Percentiles rank a stretch among this genome's conserved stretches.
Conservation (phyloP, 2,888 invertebrate genomes). For the Chymomyza amoena region DNA sequence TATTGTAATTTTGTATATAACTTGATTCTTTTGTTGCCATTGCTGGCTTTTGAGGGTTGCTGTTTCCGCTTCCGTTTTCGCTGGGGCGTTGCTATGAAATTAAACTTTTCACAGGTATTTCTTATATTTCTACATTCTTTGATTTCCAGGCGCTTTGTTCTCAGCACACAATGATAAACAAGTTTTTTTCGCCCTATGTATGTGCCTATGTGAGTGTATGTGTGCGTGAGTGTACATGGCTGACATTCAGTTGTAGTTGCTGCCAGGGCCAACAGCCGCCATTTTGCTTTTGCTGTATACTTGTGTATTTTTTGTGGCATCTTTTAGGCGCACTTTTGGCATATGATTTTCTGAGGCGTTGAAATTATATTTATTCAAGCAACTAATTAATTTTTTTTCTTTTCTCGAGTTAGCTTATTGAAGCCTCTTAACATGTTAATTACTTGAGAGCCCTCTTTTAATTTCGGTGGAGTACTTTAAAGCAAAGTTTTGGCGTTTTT, state of each 20-base stretch:
- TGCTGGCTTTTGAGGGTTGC: constrained; percentile 32
- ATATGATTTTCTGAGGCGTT: background rate
- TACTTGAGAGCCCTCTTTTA: background rate
- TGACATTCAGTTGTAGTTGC: constrained; percentile 13
- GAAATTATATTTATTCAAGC: background rate
- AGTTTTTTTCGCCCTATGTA: constrained; percentile 5
- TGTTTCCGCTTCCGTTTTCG: constrained; percentile 42
- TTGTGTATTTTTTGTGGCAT: background rate
- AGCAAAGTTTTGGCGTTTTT: background rate
- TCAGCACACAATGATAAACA: constrained; percentile 25
- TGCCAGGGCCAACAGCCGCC: constrained; percentile 40
- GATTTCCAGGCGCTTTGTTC: constrained; percentile 65
- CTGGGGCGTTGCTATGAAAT: constrained; percentile 78
- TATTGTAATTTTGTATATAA: constrained; percentile 15
- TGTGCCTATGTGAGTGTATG: background rate
- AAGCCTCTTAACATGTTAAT: background rate
- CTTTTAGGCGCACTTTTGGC: background rate
- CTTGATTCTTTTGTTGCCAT: constrained; percentile 27
- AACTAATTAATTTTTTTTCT: background rate
- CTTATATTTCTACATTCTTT: constrained; percentile 60
- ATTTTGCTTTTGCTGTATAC: constrained; percentile 49
- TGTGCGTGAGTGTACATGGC: background rate
- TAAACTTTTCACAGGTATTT: constrained; percentile 73
- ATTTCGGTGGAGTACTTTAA: background rate
- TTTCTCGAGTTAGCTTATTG: background rate